Evolutionary conservation across 2,888 invertebrate species (phyloP), one percentile per base, ranked within the genome.

Genomic region (Drosophila yooni): DNA sequence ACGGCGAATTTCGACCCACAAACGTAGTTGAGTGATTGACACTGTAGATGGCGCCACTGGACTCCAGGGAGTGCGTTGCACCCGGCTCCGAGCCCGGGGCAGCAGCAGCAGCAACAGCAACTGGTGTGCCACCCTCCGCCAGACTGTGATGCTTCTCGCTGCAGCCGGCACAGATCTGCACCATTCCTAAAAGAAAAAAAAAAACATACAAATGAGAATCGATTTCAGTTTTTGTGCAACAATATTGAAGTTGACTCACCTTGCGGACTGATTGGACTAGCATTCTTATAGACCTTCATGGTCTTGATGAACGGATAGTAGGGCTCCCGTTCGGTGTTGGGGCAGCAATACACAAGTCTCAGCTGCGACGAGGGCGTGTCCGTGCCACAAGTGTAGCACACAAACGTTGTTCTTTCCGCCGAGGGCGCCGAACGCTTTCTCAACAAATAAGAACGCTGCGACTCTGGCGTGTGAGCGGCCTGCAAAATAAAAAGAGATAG

Each of bases 261-360:
- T 94, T 97, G 97, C 70, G 97, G 96, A 94, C 97, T 97, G 86
- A 98, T 96, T 46, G 98, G 97, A 94, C 97, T 96, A 90, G 98
- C 97, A 88, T 97, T 97, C 61, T 96, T 95, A 79, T 96, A 97
- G 70, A 97, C 95, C 93, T 96, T 96, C 90, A 97, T 94, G 85
- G 95, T 95, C 91, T 96, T 96, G 71, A 98, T 96, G 93, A 97
- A 97, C 18, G 98, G 97, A 94, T 97, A 98, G 93, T 96, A 98
- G 61, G 98, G 97, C 93, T 98, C 98, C 69, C 96, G 94, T 91
- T 97, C 97, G 0, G 96, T 95, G 93, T 97, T 97, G 61, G 96
- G 95, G 92, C 96, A 96, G 93, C 97, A 97, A 93, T 97, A 97
- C 68, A 98, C 95, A 85, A 97, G 95, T 76, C 97, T 94, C 90